Evolutionary conservation across 2,797 vertebrate species (phyloP).

Genomic region (Helicolenus hilgendorfi): DNA sequence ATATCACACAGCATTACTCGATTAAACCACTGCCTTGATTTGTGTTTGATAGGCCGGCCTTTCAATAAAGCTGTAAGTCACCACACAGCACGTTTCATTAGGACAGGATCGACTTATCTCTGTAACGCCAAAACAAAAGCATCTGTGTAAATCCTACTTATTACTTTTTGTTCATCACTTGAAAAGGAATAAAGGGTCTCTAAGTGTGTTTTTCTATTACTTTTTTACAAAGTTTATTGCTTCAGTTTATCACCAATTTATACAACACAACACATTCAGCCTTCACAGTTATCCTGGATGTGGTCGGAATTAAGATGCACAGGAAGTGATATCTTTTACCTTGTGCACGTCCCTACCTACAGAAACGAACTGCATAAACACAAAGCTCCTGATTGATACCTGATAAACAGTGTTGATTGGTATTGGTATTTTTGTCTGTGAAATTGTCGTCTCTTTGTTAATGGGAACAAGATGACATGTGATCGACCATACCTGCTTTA

Average conservation of each 20-base stretch:
- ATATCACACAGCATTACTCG: conserved; percentile 41
- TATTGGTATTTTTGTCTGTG: too few species aligned
- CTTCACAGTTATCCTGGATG: neutral
- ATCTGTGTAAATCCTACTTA: neutral
- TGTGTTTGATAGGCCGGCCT: neutral
- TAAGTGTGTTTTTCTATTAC: neutral
- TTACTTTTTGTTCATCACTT: neutral
- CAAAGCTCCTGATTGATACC: too few species aligned
- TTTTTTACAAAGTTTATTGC: neutral
- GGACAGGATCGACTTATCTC: neutral
- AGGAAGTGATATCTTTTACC: neutral
- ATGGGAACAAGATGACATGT: too few species aligned
- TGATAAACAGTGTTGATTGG: too few species aligned
- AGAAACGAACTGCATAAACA: too few species aligned
- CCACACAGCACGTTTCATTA: conserved; percentile 10
- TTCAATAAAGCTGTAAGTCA: conserved; percentile 35
- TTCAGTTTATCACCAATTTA: neutral
- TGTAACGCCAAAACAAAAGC: neutral
- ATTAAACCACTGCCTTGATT: conserved; percentile 34
- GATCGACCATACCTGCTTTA: too few species aligned
- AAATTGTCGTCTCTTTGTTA: too few species aligned
- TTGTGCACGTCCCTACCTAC: fast-evolving
- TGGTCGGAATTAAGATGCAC: neutral
- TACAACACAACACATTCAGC: neutral
- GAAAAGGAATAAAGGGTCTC: neutral